These are phyloP conservation scores for Dolichoris vasculosae DNA, from an alignment of 1,140 invertebrate genomes.

Conservation along the genomic window DNA sequence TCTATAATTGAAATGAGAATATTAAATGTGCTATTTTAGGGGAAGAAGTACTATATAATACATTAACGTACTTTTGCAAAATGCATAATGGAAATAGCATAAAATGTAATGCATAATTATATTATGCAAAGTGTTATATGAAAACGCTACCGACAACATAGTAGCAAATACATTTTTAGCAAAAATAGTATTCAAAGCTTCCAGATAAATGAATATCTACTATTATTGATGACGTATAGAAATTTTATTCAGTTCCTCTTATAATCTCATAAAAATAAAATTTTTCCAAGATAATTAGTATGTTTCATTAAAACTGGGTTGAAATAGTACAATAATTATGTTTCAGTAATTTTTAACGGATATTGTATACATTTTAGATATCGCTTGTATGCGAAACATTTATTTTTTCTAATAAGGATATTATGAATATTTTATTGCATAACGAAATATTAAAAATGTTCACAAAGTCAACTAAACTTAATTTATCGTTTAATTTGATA, in stretches of 20 bases:
- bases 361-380: background rate
- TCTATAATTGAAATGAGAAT: constrained; percentile 2
- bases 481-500: background rate
- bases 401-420: background rate
- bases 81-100: background rate
- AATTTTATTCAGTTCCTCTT: background rate
- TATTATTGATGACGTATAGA: background rate
- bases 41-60: background rate
- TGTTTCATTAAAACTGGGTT: background rate
- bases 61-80: background rate
- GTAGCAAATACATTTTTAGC: background rate
- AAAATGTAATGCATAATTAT: background rate
- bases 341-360: too few species aligned
- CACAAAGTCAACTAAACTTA: background rate
- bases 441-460: background rate
- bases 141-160: background rate
- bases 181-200: background rate
- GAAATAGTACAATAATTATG: background rate
- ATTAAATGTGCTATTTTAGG: background rate
- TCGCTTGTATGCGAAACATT: background rate
- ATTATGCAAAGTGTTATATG: too few species aligned
- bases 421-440: background rate
- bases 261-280: background rate
- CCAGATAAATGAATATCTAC: background rate
- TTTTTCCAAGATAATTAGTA: background rate